Base-by-base conservation (phyloP, 2,888 invertebrate genomes). In the Chorisops tibialis region DNA sequence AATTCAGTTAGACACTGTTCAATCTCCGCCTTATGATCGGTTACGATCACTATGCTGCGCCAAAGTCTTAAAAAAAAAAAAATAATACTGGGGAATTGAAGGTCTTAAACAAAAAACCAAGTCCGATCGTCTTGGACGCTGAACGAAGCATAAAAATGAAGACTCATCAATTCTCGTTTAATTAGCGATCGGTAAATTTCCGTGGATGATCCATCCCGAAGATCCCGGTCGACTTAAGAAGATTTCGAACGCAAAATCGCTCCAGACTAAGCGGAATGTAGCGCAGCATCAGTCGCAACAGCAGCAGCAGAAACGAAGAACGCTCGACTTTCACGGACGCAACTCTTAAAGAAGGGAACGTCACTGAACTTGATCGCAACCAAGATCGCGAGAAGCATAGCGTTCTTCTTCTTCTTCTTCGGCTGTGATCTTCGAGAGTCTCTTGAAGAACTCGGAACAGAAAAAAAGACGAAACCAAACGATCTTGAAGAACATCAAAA, bases 181-280 rank as follows among this genome's bases (percentile, higher is more conserved):
- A 56, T 56, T 56, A 56, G 56, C 56, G 18, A 56, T 45, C 39
- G 56, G 56, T 56, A 39, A 56, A 56, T 56, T 43, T 56, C 56
- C 56, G 30, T 35, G 56, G 45, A 43, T 56, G 45, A 43, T 56
- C 56, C 16, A 30, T 30, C 21, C 24, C n/a, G n/a, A n/a, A n/a
- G 16, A 19, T 43, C 19, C 43, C 9, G 43, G 16, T 41, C 43
- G 43, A 19, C 4, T 14, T 12, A 43, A 43, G 18, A 43, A 14
- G 11, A n/a, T n/a, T 43, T 18, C 43, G 16, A 43, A 43, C 11
- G 2, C 3, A 39, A 19, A 3, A 35, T 12, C 22, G 9, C 24
- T 48, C 48, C 50, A 50, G 50, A 50, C 50, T n/a, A 16, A 16
- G 24, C n/a, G 50, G 50, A 30, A 50, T 50, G 50, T 18, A 16